Evolutionary conservation across 2,797 vertebrate species (phyloP).

Genomic region (Lepilemur septentrionalis): DNA sequence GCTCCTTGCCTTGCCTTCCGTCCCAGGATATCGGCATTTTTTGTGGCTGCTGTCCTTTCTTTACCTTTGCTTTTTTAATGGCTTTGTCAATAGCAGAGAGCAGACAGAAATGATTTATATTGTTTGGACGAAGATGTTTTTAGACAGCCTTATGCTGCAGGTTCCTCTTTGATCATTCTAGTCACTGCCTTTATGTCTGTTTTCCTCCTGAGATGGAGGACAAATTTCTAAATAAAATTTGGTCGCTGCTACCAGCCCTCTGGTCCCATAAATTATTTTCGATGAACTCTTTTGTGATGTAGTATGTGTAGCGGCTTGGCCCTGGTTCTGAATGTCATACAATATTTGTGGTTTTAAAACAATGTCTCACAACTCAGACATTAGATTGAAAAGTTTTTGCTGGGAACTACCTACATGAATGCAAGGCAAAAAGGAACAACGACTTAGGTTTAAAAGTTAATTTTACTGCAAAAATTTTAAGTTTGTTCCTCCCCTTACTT

Average conservation of each 20-base stretch:
- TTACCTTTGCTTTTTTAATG: conserved; percentile 39
- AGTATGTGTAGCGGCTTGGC: neutral
- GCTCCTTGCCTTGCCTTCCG: neutral
- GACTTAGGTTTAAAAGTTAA: conserved; percentile 22
- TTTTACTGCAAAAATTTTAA: conserved; percentile 2
- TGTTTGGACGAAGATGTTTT: conserved; percentile 38
- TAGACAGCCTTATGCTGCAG: neutral
- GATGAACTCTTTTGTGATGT: neutral
- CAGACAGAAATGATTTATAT: conserved; percentile 33
- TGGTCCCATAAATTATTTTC: conserved; percentile 35
- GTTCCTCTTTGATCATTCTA: conserved; percentile 36
- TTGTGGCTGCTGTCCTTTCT: neutral
- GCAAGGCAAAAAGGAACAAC: neutral
- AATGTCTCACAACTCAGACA: neutral
- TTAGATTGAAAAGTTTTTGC: neutral
- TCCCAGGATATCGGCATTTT: neutral
- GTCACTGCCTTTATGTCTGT: conserved; percentile 5
- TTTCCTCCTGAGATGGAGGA: conserved; percentile 5
- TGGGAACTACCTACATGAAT: neutral
- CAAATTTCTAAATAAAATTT: conserved; percentile 39
- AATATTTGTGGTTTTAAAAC: conserved; percentile 10
- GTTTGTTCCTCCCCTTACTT: neutral
- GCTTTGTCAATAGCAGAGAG: neutral
- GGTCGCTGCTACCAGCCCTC: neutral
- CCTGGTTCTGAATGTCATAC: neutral